Percentiles rank a stretch among this genome's conserved stretches.
Conservation (phyloP, 92 coral and sea anemone genomes). For the Phenganax marumi region DNA sequence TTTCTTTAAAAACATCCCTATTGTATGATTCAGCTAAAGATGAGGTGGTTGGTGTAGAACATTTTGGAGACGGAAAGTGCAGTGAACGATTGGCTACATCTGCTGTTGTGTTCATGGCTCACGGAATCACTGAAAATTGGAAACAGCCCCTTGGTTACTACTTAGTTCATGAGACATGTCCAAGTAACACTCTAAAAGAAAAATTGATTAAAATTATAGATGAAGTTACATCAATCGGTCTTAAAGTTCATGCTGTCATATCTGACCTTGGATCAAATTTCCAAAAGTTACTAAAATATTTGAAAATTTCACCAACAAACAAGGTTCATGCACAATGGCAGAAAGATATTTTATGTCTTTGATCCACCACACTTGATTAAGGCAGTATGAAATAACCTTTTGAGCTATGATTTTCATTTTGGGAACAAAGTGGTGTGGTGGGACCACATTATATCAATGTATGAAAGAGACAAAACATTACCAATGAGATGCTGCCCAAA, state of each 20-base stretch:
- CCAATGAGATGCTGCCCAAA: constrained; percentile 28
- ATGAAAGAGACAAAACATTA: constrained; percentile 1
- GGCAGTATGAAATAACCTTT: constrained; percentile 25
- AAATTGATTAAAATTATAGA: not conserved
- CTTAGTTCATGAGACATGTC: constrained; percentile 6
- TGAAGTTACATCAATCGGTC: constrained; percentile 18
- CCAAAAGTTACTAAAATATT: not conserved
- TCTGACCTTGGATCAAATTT: constrained; percentile 35
- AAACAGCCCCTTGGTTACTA: constrained; percentile 36
- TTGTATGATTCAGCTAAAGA: constrained; percentile 24
- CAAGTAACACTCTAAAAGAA: not conserved
- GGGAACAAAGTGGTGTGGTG: constrained; percentile 3
- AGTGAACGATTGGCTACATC: not conserved
- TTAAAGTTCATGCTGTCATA: constrained; percentile 19
- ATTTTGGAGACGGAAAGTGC: constrained; percentile 8
- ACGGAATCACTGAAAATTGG: constrained; percentile 28
- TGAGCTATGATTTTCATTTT: not conserved
- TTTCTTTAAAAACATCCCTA: constrained; percentile 6
- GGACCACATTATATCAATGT: constrained; percentile 14
- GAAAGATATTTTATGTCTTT: too few species aligned
- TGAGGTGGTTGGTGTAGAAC: constrained; percentile 29
- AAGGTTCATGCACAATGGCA: not conserved
- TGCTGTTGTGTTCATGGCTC: constrained; percentile 27
- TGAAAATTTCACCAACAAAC: not conserved
- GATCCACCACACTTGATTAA: not conserved